Percentiles rank a stretch among this genome's conserved stretches.
phyloP scores from a whole-genome alignment of 2,888 invertebrate genomes.

The Xestia c-nigrum region DNA sequence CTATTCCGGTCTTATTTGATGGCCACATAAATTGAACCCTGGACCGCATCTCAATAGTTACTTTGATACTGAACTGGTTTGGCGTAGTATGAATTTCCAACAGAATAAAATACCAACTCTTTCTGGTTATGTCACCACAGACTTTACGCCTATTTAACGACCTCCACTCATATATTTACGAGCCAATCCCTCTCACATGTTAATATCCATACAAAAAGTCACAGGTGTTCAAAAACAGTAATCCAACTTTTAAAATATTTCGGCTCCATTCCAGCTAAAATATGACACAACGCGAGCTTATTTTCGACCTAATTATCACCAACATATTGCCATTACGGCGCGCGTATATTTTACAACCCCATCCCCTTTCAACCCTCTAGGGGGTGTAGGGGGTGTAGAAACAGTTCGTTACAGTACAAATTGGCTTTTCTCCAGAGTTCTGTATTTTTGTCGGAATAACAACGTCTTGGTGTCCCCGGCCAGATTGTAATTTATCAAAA shows the following conservation, averaged over 20 bases:
- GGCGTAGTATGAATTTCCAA: not conserved
- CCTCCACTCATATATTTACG: slow-evolving; percentile 28
- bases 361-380: slow-evolving; percentile 19
- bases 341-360: slow-evolving; percentile 65
- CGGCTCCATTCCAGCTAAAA: slow-evolving; percentile 48
- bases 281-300: slow-evolving; percentile 59
- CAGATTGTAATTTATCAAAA: slow-evolving; percentile 71
- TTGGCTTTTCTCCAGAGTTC: slow-evolving; percentile 78
- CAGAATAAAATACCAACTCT: not conserved
- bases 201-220: slow-evolving; percentile 56
- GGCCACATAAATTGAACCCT: slow-evolving; percentile 6
- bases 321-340: slow-evolving; percentile 66
- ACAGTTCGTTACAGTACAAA: slow-evolving; percentile 75
- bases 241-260: slow-evolving; percentile 58
- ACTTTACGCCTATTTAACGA: not conserved
- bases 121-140: not conserved
- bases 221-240: slow-evolving; percentile 57
- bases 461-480: slow-evolving; percentile 64
- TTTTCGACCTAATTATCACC: slow-evolving; percentile 68
- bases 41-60: not conserved
- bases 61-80: not conserved
- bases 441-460: slow-evolving; percentile 75
- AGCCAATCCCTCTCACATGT: slow-evolving; percentile 20
- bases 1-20: not conserved
- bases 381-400: slow-evolving; percentile 23